These are phyloP conservation scores for Trichonephila clavipes DNA, from an alignment of 1,140 invertebrate species.

Conservation along the genomic window DNA sequence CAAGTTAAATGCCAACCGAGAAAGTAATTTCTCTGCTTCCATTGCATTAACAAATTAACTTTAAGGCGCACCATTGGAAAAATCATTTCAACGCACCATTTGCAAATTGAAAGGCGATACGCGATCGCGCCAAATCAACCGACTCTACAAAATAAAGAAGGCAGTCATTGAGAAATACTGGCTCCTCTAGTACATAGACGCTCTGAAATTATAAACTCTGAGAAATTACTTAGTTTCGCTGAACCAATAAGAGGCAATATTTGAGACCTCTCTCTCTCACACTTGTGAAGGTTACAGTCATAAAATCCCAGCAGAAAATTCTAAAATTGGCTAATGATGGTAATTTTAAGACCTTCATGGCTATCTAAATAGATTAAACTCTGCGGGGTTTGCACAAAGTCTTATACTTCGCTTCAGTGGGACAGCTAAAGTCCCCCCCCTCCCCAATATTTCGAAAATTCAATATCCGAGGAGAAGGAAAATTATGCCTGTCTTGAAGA, in stretches of 20 bases:
- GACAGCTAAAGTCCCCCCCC: no score
- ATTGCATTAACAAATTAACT: not conserved
- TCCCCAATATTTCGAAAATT: not conserved
- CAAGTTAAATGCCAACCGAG: no score
- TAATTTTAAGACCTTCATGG: not conserved
- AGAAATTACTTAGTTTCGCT: not conserved
- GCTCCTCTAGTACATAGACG: not conserved
- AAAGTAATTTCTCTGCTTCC: not conserved
- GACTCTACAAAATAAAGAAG: not conserved
- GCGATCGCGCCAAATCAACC: not conserved
- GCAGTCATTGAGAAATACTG: not conserved
- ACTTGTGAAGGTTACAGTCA: not conserved
- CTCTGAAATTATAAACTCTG: slow-evolving; percentile 6
- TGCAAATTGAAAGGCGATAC: not conserved
- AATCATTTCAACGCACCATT: not conserved
- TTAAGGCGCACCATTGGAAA: not conserved
- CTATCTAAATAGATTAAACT: slow-evolving; percentile 23
- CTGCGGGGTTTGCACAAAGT: no score
- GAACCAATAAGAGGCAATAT: not conserved
- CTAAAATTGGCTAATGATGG: slow-evolving; percentile 9
- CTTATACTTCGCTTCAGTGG: not conserved
- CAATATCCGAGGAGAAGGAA: not conserved
- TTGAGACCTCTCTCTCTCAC: not conserved
- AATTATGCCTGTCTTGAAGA: not conserved
- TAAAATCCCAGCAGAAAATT: not conserved